Percentiles rank a stretch among this genome's conserved stretches.
phyloP scores from a whole-genome alignment of 2,888 invertebrate genomes.

The Hypomecis punctinalis region DNA sequence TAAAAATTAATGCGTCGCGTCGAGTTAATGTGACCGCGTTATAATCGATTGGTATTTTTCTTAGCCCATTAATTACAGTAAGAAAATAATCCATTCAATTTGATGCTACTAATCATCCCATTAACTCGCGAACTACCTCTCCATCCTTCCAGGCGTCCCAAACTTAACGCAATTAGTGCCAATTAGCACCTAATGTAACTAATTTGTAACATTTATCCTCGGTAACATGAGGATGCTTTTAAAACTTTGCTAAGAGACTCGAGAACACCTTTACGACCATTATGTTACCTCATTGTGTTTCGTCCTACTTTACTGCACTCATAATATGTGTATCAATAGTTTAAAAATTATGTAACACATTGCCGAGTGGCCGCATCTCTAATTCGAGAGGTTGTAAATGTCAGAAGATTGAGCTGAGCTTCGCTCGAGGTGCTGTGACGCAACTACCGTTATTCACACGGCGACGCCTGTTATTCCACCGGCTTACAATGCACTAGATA shows the following conservation, averaged over 20 bases:
- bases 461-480: slow-evolving; percentile 58
- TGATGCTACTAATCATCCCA: not conserved
- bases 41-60: no score
- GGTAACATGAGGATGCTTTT: slow-evolving; percentile 24
- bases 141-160: not conserved
- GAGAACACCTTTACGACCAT: slow-evolving; percentile 13
- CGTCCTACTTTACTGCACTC: slow-evolving; percentile 32
- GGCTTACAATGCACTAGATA: slow-evolving; percentile 48
- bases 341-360: slow-evolving; percentile 49
- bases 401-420: slow-evolving; percentile 51
- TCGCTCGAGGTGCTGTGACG: slow-evolving; percentile 53
- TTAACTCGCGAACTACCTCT: slow-evolving; percentile 4
- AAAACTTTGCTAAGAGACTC: slow-evolving; percentile 24
- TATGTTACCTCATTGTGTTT: slow-evolving; percentile 26
- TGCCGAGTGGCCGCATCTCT: slow-evolving; percentile 49
- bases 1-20: no score
- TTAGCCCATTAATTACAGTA: no score
- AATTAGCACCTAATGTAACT: slow-evolving; percentile 7
- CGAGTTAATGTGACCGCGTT: no score
- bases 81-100: no score
- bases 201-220: slow-evolving; percentile 11
- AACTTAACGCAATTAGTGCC: slow-evolving; percentile 10
- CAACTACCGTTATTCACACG: slow-evolving; percentile 73
- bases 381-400: slow-evolving; percentile 56
- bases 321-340: slow-evolving; percentile 41